Evolutionary conservation across 2,888 invertebrate species (phyloP).

Genomic region (Linhomoeus sp.): DNA sequence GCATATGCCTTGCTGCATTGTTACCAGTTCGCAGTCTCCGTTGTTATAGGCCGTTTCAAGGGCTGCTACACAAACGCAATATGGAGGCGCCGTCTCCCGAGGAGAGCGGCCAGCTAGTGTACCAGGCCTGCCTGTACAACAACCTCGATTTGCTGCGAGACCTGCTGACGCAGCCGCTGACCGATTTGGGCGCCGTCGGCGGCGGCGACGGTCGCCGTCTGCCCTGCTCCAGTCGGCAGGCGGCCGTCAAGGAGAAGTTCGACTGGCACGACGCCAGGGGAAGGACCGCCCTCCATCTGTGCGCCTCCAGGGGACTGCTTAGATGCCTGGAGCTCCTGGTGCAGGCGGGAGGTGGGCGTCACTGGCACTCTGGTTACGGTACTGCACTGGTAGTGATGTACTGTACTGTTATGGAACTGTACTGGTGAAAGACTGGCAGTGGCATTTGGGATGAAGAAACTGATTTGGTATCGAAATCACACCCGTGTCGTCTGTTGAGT

Average conservation of each 20-base stretch:
- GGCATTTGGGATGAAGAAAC: too few relatives aligned
- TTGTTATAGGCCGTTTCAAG: too few relatives aligned
- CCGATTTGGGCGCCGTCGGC: too few relatives aligned
- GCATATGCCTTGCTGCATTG: too few relatives aligned
- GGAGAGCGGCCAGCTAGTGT: constrained; percentile 4
- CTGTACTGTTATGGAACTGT: too few relatives aligned
- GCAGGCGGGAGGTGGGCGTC: constrained; percentile 39
- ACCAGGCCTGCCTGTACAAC: constrained; percentile 57
- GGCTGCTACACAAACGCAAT: too few relatives aligned
- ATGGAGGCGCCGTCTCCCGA: background rate
- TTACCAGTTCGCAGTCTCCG: too few relatives aligned
- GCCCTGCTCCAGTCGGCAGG: too few relatives aligned
- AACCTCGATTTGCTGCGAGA: constrained; percentile 65
- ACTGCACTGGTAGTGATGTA: background rate
- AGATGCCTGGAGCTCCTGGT: constrained; percentile 52
- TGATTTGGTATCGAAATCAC: too few relatives aligned
- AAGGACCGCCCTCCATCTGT: constrained; percentile 57
- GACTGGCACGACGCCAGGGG: constrained; percentile 33
- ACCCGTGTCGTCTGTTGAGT: too few relatives aligned
- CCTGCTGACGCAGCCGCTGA: constrained; percentile 36
- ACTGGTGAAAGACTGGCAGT: too few relatives aligned
- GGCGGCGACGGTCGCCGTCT: too few relatives aligned
- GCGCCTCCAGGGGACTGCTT: constrained; percentile 35
- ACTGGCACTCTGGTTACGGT: background rate
- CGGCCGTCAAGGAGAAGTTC: constrained; percentile 5